Conservation (phyloP, 2,113 vertebrate genomes). For the Lycocorax pyrrhopterus region DNA sequence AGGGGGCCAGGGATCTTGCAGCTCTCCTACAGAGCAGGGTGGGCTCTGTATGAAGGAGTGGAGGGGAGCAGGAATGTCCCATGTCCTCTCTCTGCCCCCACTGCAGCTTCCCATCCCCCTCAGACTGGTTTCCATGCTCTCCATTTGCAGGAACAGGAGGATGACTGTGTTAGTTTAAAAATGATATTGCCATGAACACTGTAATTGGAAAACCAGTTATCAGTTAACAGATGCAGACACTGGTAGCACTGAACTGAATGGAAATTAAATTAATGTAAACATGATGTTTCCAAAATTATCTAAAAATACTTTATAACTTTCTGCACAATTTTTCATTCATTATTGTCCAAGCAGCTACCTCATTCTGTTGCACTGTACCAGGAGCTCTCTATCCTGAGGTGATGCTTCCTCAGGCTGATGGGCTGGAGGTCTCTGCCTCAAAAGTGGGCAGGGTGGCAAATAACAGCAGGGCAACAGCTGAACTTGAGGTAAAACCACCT, state of each 20-base stretch:
- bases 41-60: not conserved
- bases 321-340: constrained; percentile 7
- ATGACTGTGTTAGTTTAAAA: not conserved
- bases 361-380: not conserved
- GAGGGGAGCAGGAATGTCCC: not conserved
- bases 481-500: not conserved
- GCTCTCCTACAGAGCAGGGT: not conserved
- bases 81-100: not conserved
- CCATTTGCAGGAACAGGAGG: not conserved
- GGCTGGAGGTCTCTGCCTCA: not conserved
- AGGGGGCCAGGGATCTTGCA: not conserved
- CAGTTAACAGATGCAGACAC: not conserved
- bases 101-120: not conserved
- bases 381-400: not conserved
- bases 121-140: not conserved
- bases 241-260: not conserved
- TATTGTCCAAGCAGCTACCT: not conserved
- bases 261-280: constrained; percentile 22
- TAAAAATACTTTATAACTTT: constrained; percentile 35
- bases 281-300: not conserved
- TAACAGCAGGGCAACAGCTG: not conserved
- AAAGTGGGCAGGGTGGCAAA: not conserved
- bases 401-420: not conserved
- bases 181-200: not conserved
- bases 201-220: not conserved